Evolutionary conservation across 1,140 invertebrate species (phyloP).

Genomic region (Atta colombica): DNA sequence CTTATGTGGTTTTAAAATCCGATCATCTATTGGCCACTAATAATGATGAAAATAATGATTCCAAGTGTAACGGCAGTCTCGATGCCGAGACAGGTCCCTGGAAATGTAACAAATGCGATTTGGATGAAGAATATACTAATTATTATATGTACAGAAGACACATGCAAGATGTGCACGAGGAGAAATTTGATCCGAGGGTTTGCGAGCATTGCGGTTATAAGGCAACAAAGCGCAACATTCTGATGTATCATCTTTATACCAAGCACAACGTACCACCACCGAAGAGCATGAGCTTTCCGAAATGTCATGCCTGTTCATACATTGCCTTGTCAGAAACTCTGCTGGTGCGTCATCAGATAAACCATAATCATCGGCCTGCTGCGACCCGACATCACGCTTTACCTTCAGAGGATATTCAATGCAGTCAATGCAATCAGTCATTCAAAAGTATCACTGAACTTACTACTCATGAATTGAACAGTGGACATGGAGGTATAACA

Average conservation of each 20-base stretch:
- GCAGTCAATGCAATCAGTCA: slow-evolving; percentile 78
- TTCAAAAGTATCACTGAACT: slow-evolving; percentile 79
- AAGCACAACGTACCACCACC: slow-evolving; percentile 93
- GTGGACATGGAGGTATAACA: slow-evolving; percentile 74
- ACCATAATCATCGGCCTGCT: slow-evolving; percentile 85
- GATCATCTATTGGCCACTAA: slow-evolving; percentile 82
- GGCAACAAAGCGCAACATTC: slow-evolving; percentile 91
- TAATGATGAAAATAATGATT: slow-evolving; percentile 72
- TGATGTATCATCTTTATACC: slow-evolving; percentile 93
- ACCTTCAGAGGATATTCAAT: slow-evolving; percentile 76
- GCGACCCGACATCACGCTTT: slow-evolving; percentile 63
- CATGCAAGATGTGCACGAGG: slow-evolving; percentile 93
- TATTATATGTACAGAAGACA: slow-evolving; percentile 93
- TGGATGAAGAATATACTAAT: slow-evolving; percentile 90
- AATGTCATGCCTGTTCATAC: slow-evolving; percentile 92
- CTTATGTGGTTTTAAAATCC: slow-evolving; percentile 87
- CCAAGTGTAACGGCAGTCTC: slow-evolving; percentile 71
- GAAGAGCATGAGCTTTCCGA: slow-evolving; percentile 90
- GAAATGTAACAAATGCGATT: slow-evolving; percentile 86
- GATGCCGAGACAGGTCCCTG: slow-evolving; percentile 84
- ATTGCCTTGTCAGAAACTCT: slow-evolving; percentile 90
- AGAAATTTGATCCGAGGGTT: slow-evolving; percentile 92
- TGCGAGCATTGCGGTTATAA: slow-evolving; percentile 95
- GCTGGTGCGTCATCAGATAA: slow-evolving; percentile 89
- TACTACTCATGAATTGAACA: slow-evolving; percentile 81